These are phyloP conservation scores for Nomada lathburiana DNA, from an alignment of 2,888 invertebrate genomes.

Conservation along the genomic window DNA sequence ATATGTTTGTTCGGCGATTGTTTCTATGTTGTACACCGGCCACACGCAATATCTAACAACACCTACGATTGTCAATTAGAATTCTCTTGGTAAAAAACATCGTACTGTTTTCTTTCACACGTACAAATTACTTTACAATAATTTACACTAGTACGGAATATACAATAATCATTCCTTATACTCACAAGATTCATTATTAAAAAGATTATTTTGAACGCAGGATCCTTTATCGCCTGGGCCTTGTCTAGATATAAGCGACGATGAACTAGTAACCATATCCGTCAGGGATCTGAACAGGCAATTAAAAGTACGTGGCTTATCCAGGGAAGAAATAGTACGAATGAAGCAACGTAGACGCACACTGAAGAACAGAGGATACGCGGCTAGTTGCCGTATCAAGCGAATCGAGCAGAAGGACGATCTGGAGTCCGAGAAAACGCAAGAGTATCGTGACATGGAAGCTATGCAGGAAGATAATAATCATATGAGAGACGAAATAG, in stretches of 20 bases:
- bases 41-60: no score
- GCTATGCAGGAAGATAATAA: slow-evolving; percentile 93
- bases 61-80: no score
- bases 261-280: slow-evolving; percentile 95
- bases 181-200: no score
- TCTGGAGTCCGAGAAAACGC: slow-evolving; percentile 94
- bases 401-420: slow-evolving; percentile 97
- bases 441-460: slow-evolving; percentile 93
- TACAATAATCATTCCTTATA: no score
- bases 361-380: slow-evolving; percentile 98
- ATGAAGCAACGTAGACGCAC: slow-evolving; percentile 98
- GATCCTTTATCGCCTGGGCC: slow-evolving; percentile 93
- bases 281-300: slow-evolving; percentile 96
- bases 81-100: no score
- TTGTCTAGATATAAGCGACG: slow-evolving; percentile 94
- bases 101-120: no score
- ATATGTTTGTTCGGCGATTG: no score
- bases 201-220: slow-evolving; percentile 82
- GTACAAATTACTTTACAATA: no score
- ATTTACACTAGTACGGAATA: no score
- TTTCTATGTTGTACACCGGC: no score
- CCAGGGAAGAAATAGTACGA: slow-evolving; percentile 94
- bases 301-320: slow-evolving; percentile 93
- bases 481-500: slow-evolving; percentile 91
- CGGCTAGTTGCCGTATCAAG: slow-evolving; percentile 97